phyloP scores from a whole-genome alignment of 2,113 vertebrate genomes.

The Butastur rufipennis region DNA sequence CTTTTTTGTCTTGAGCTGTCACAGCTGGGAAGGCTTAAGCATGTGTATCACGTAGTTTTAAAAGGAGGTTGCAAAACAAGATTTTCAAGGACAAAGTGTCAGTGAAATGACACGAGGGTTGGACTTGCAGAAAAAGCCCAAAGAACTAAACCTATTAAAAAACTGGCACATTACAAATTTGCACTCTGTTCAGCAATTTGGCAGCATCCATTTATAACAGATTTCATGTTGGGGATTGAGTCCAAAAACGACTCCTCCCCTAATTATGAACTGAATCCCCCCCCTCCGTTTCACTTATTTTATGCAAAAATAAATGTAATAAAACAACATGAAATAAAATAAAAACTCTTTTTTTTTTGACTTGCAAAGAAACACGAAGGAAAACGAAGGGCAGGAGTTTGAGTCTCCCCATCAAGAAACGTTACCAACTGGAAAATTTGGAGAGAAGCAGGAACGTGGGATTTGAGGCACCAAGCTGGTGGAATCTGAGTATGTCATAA shows the following conservation, averaged over 20 bases:
- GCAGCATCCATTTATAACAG: slow-evolving; percentile 74
- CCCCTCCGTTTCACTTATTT: neutral
- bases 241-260: slow-evolving; percentile 72
- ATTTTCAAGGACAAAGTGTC: slow-evolving; percentile 66
- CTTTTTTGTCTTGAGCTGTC: slow-evolving; percentile 52
- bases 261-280: slow-evolving; percentile 68
- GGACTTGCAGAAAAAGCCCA: slow-evolving; percentile 59
- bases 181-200: slow-evolving; percentile 70
- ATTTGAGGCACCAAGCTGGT: slow-evolving; percentile 44
- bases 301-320: neutral
- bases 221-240: slow-evolving; percentile 64
- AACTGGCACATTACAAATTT: slow-evolving; percentile 68
- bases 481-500: slow-evolving; percentile 34
- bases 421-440: slow-evolving; percentile 64
- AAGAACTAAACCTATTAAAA: slow-evolving; percentile 72
- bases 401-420: neutral
- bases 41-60: neutral
- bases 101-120: slow-evolving; percentile 56
- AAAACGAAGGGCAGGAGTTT: neutral
- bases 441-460: slow-evolving; percentile 16
- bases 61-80: slow-evolving; percentile 5
- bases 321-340: neutral
- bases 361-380: neutral
- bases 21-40: slow-evolving; percentile 50
- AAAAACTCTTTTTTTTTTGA: neutral